These are phyloP conservation scores for Leucoma salicis DNA, from an alignment of 2,888 invertebrate genomes.

Conservation along the genomic window DNA sequence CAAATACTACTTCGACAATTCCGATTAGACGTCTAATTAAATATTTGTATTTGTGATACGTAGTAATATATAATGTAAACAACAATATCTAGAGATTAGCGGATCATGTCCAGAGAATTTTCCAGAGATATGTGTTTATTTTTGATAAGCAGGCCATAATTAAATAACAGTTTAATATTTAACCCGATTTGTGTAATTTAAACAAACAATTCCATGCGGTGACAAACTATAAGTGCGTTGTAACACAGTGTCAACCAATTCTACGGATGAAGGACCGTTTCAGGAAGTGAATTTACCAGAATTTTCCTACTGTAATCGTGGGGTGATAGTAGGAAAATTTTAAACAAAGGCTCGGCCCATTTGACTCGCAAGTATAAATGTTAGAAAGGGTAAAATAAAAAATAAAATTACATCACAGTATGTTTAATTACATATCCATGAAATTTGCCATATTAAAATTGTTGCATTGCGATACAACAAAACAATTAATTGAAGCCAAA, in stretches of 20 bases:
- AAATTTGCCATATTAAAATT: slow-evolving; percentile 17
- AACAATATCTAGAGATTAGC: slow-evolving; percentile 35
- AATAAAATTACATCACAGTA: slow-evolving; percentile 27
- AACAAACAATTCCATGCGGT: too few relatives aligned
- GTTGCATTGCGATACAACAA: slow-evolving; percentile 18
- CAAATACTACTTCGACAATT: slow-evolving; percentile 22
- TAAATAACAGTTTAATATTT: slow-evolving; percentile 14
- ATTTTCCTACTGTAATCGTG: too few relatives aligned
- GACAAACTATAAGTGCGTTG: too few relatives aligned
- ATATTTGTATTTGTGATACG: slow-evolving; percentile 29
- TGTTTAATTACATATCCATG: slow-evolving; percentile 21
- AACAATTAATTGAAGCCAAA: slow-evolving; percentile 14
- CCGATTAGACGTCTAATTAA: slow-evolving; percentile 25
- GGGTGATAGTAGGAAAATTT: too few relatives aligned
- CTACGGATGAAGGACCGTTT: too few relatives aligned
- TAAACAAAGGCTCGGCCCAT: too few relatives aligned
- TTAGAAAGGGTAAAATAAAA: neutral
- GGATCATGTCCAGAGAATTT: slow-evolving; percentile 31
- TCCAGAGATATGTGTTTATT: slow-evolving; percentile 31
- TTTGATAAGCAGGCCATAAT: slow-evolving; percentile 21
- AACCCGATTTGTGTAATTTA: too few relatives aligned
- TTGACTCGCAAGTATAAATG: too few relatives aligned
- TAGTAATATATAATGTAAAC: slow-evolving; percentile 26
- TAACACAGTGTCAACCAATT: too few relatives aligned
- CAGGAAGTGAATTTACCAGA: too few relatives aligned